Evolutionary conservation across 2,797 vertebrate species (phyloP), one percentile per base, ranked within the genome.

Genomic region (Salmo trutta): DNA sequence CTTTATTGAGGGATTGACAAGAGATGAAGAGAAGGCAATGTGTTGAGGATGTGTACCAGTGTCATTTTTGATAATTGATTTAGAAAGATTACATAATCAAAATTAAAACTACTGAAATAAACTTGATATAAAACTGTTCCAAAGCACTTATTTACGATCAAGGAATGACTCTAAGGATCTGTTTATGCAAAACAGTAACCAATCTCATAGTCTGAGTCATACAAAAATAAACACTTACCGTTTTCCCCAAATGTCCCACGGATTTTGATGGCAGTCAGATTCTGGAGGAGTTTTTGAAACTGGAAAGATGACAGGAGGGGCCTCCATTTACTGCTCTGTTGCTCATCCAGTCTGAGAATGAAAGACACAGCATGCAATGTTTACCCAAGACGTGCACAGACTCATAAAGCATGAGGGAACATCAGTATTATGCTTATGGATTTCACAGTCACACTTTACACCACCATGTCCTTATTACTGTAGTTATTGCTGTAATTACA

Each of bases 251-350:
- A 98, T 0, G 97, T 97, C 10, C 93, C 95, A 71, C 97, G 92
- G 86, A 99, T 97, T 91, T 93, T 91, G 82, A 99, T 85, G 77
- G 95, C 94, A 0, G 96, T 98, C 82, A 99, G 92, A 86, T 99
- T 97, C 80, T 96, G 94, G 41, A 99, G 90, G 24, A 99, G 93
- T 15, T 83, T 93, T 71, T 95, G 96, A 82, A 95, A 99, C 53
- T 97, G 93, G 3, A 90, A 77, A 7, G 94, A 80, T 54, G 94
- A 96, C 41, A 99, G 93, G 77, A 91, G 93, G 3, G 98, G 97
- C 62, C 77, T 95, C 97, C 97, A 99, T 15, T 84, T 89, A 88
- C 94, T 97, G 88, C 88, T 85, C 0, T 85, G 89, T 29, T 91
- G 90, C 82, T 98, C 96, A 0, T 96, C 95, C 91, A 99, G 80